Conservation (phyloP, 2,797 vertebrate genomes). For the Neosilurus hyrtlii region DNA sequence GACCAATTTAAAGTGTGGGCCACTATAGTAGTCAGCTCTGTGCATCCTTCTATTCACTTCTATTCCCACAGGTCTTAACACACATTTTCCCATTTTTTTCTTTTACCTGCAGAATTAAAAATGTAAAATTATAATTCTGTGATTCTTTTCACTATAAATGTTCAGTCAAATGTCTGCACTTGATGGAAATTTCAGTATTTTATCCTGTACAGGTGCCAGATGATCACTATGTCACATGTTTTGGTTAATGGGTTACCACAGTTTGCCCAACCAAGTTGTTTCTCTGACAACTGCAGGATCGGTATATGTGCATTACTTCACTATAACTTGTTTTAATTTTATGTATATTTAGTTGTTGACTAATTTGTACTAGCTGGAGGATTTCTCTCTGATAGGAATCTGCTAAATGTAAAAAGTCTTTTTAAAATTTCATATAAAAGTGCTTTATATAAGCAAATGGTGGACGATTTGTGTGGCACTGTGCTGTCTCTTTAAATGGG, state of each 20-base stretch:
- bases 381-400: background rate
- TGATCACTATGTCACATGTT: too few species aligned
- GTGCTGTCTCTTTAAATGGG: background rate
- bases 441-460: background rate
- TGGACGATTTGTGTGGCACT: background rate
- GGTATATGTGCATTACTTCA: background rate
- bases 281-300: background rate
- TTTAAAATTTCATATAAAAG: background rate
- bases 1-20: too few species aligned
- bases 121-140: too few species aligned
- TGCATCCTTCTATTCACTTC: too few species aligned
- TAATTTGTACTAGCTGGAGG: background rate
- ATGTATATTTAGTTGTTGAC: background rate
- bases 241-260: background rate
- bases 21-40: too few species aligned
- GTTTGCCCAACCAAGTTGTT: background rate
- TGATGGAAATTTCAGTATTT: too few species aligned
- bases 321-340: background rate
- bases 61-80: too few species aligned
- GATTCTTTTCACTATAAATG: too few species aligned
- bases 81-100: too few species aligned
- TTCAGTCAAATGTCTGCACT: too few species aligned
- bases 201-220: too few species aligned
- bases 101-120: too few species aligned
- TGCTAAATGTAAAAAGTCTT: background rate